Base-by-base conservation (phyloP, 2,888 invertebrate genomes). In the Eristalinus aeneus region DNA sequence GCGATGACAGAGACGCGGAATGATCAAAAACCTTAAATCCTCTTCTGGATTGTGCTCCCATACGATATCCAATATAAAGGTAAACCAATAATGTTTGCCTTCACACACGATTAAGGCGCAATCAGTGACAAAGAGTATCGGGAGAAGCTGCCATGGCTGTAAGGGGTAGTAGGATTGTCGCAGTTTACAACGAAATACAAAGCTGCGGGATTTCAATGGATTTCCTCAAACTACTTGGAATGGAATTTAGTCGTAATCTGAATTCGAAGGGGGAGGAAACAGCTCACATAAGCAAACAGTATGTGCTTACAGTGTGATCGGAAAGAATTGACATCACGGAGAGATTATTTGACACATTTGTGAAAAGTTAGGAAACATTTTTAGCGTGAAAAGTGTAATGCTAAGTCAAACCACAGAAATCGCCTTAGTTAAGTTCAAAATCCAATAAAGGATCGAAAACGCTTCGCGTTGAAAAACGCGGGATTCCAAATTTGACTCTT, bases 61-160 rank as follows among this genome's bases (percentile, higher is more conserved):
- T 36, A 16, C 60, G 46, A 27, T 53, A 67, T 46, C 60, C 63
- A 68, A 68, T 68, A 68, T 22, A 56, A 22, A 80, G 56, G 56
- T 63, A 73, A 80, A 63, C 68, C 67, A 73, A 80, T 74, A 63
- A 54, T 74, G 61, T 74, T 79, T 80, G 71, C 46, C 58, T 16
- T 58, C 65, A 64, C 78, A 78, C 60, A 56, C 32, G 64, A 78
- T 78, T 67, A 71, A 23, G 58, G 61, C 54, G 63, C 34, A 67
- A 75, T 27, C 53, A 72, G 56, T 46, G 34, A 9, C n/a, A 32
- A 67, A 54, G 63, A 31, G 22, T n/a, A 46, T 46, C 16, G 16
- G 16, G 16, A 8, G 16, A 16, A 16, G n/a, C 1, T 16, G 16
- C 8, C 16, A 16, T 16, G 46, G 16, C 8, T 46, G 46, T 16